A percentile compares a stretch with the other conserved stretches of the same genome.
Evolutionary conservation across 2,888 invertebrate species (phyloP).

Genomic region (Latheticus oryzae): DNA sequence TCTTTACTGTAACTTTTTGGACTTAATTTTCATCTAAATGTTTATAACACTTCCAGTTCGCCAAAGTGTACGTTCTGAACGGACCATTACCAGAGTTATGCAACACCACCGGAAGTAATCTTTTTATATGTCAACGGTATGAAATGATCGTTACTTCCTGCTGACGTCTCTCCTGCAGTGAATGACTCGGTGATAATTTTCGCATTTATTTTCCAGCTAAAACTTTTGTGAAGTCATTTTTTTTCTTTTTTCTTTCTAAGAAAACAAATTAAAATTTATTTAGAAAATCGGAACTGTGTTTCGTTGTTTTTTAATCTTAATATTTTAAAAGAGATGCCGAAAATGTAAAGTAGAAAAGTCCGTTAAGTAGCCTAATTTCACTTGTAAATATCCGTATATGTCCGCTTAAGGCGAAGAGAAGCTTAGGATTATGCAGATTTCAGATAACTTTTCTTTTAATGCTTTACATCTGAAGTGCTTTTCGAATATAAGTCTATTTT

Average conservation of each 20-base stretch:
- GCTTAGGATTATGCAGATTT: conserved; percentile 65
- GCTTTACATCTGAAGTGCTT: conserved; percentile 57
- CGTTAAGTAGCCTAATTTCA: conserved; percentile 62
- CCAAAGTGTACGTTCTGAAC: conserved; percentile 37
- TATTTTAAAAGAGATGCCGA: conserved; percentile 23
- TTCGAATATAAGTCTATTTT: conserved; percentile 44
- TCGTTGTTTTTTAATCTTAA: conserved; percentile 33
- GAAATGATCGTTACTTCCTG: conserved; percentile 51
- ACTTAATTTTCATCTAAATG: too few relatives aligned
- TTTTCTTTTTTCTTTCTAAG: conserved; percentile 6
- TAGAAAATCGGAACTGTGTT: conserved; percentile 13
- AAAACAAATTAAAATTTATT: conserved; percentile 10
- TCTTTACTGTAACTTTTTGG: too few relatives aligned
- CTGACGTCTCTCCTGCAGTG: conserved; percentile 46
- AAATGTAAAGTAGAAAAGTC: conserved; percentile 53
- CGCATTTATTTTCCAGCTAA: conserved; percentile 45
- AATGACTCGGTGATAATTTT: conserved; percentile 49
- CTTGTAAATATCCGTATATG: conserved; percentile 65
- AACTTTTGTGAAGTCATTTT: conserved; percentile 16
- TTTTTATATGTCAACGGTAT: conserved; percentile 47
- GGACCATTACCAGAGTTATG: conserved; percentile 32
- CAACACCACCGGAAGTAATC: conserved; percentile 42
- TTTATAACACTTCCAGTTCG: too few relatives aligned
- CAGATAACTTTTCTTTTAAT: conserved; percentile 65
- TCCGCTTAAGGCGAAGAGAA: conserved; percentile 50